Conservation (phyloP, 2,888 invertebrate genomes). For the Fissipunctia ypsillon region DNA sequence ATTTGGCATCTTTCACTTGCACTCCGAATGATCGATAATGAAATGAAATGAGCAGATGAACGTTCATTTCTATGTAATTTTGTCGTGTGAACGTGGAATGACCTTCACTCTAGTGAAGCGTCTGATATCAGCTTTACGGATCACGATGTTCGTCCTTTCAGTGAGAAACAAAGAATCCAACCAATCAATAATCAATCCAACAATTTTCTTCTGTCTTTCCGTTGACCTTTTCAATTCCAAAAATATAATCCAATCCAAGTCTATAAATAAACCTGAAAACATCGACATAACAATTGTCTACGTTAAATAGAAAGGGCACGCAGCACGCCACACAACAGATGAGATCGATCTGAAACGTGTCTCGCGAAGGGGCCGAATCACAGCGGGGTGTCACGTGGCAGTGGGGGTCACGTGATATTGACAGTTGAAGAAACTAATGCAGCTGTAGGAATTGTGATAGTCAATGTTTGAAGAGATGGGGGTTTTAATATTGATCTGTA, state of each 20-base stretch:
- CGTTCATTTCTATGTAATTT: background rate
- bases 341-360: constrained; percentile 34
- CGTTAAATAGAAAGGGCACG: constrained; percentile 25
- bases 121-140: background rate
- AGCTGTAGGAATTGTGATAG: background rate
- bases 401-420: constrained; percentile 36
- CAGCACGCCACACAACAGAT: constrained; percentile 1
- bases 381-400: constrained; percentile 51
- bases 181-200: background rate
- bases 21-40: background rate
- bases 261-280: constrained; percentile 29
- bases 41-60: background rate
- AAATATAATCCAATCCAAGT: background rate
- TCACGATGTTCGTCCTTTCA: background rate
- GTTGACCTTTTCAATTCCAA: constrained; percentile 10
- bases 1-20: background rate
- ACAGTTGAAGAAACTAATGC: constrained; percentile 9
- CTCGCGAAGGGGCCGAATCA: constrained; percentile 23
- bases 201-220: too few species aligned
- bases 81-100: background rate
- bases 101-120: background rate
- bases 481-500: background rate
- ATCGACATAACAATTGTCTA: constrained; percentile 20
- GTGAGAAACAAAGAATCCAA: background rate
- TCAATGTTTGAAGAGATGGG: background rate